Conservation (phyloP, 2,888 invertebrate genomes). For the Euphydryas editha region DNA sequence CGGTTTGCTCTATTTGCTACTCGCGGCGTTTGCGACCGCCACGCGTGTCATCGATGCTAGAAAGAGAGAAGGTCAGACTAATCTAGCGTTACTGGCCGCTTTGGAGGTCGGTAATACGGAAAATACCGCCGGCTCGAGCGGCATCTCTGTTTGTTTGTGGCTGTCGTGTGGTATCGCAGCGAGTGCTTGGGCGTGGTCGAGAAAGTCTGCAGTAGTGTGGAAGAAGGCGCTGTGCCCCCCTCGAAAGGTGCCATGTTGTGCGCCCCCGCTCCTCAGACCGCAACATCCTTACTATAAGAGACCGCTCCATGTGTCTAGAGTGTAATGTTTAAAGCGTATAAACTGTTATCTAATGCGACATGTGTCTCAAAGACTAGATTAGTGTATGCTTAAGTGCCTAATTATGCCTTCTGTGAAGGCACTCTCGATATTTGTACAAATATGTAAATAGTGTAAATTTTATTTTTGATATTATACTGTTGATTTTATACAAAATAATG, state of each 20-base stretch:
- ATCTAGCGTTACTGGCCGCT: slow-evolving; percentile 76
- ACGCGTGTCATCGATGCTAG: slow-evolving; percentile 86
- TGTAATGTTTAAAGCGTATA: slow-evolving; percentile 51
- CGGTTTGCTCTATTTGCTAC: slow-evolving; percentile 89
- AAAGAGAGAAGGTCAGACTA: slow-evolving; percentile 74
- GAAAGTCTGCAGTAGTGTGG: slow-evolving; percentile 85
- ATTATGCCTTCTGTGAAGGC: slow-evolving; percentile 80
- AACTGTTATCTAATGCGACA: slow-evolving; percentile 36
- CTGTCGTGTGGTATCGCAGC: slow-evolving; percentile 86
- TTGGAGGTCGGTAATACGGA: slow-evolving; percentile 65
- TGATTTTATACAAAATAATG: slow-evolving; percentile 65
- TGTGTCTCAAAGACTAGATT: slow-evolving; percentile 38
- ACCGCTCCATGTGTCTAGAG: slow-evolving; percentile 74
- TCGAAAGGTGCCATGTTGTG: slow-evolving; percentile 64
- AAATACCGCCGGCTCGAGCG: slow-evolving; percentile 58
- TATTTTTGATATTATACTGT: slow-evolving; percentile 66
- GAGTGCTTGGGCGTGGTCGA: slow-evolving; percentile 87
- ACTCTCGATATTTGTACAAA: slow-evolving; percentile 67
- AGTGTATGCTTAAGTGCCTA: slow-evolving; percentile 50
- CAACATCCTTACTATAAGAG: slow-evolving; percentile 73
- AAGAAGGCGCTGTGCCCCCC: slow-evolving; percentile 77
- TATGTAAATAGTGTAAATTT: slow-evolving; percentile 75
- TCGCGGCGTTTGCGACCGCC: slow-evolving; percentile 88
- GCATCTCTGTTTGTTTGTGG: slow-evolving; percentile 84
- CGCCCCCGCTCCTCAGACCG: slow-evolving; percentile 68